Evolutionary conservation across 2,797 vertebrate species (phyloP).

Genomic region (Ptychadena robeensis): DNA sequence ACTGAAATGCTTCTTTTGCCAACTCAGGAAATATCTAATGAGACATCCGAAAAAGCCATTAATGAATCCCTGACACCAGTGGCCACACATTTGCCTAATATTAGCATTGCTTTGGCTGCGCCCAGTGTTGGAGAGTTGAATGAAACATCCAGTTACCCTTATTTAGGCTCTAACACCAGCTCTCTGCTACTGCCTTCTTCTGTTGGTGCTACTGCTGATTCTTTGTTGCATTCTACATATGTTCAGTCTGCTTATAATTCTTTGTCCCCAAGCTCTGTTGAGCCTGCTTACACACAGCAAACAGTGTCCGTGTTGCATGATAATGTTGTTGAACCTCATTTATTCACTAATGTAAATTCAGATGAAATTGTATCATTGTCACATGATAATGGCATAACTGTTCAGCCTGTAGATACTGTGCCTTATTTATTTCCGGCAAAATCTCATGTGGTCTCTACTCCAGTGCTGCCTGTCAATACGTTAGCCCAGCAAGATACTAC

Average conservation of each 20-base stretch:
- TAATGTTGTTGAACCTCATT: conserved; percentile 69
- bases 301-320: conserved; percentile 70
- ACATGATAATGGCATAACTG: conserved; percentile 67
- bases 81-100: conserved; percentile 71
- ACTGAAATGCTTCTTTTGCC: conserved; percentile 71
- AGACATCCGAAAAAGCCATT: conserved; percentile 71
- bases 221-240: conserved; percentile 66
- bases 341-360: conserved; percentile 69
- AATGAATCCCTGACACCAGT: conserved; percentile 72
- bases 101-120: conserved; percentile 68
- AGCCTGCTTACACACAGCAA: conserved; percentile 67
- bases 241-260: conserved; percentile 62
- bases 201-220: conserved; percentile 61
- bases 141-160: conserved; percentile 70
- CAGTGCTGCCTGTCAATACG: conserved; percentile 64
- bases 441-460: conserved; percentile 67
- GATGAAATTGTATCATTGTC: conserved; percentile 69
- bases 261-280: conserved; percentile 66
- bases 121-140: conserved; percentile 68
- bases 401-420: conserved; percentile 69
- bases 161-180: conserved; percentile 71
- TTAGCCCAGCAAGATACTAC: conserved; percentile 64
- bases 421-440: conserved; percentile 61
- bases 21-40: conserved; percentile 68
- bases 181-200: conserved; percentile 49